These are phyloP conservation scores for Phaetusa simplex DNA, from an alignment of 2,113 vertebrate genomes.

Conservation along the genomic window DNA sequence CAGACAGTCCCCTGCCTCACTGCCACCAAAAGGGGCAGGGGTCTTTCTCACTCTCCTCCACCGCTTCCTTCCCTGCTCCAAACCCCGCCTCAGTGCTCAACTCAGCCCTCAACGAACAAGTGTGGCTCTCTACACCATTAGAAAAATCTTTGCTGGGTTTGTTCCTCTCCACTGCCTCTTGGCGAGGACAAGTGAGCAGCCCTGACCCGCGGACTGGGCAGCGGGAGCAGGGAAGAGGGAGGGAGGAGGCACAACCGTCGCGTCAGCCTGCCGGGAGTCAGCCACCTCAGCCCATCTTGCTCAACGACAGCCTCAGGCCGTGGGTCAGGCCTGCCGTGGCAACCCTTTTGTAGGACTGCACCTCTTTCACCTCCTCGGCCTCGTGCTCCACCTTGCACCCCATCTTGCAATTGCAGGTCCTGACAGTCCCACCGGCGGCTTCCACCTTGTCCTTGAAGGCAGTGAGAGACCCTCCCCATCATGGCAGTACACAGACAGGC, in stretches of 20 bases:
- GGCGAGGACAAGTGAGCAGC: accelerated
- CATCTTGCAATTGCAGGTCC: neutral
- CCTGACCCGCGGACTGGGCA: neutral
- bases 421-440: neutral
- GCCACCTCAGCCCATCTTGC: neutral
- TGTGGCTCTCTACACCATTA: neutral
- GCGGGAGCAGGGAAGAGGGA: neutral
- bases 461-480: neutral
- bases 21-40: neutral
- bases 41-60: neutral
- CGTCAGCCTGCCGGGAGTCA: neutral
- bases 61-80: neutral
- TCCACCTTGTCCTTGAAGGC: neutral
- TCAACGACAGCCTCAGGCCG: neutral
- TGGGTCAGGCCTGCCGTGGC: neutral
- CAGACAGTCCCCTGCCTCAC: neutral
- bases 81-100: neutral
- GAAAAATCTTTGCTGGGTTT: neutral
- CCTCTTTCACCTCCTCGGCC: neutral
- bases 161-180: neutral
- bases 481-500: neutral
- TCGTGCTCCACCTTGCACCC: neutral
- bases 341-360: neutral
- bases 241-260: neutral
- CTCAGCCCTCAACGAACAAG: accelerated